Conservation (phyloP, 1,140 invertebrate species). For the Cylas formicarius region DNA sequence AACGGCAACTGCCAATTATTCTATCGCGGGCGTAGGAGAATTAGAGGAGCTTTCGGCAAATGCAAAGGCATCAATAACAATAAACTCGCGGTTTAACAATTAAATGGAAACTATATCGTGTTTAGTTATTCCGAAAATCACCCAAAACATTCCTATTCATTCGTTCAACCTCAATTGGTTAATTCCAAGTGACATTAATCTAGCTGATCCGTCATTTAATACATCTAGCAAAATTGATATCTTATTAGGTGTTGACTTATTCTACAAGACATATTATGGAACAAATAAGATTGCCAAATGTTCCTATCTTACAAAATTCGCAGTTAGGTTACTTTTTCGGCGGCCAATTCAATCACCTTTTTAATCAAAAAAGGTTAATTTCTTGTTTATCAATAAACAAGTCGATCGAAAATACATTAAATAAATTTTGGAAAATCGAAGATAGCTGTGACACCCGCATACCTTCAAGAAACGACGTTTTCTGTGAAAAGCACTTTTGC, state of each 20-base stretch:
- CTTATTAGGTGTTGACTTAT: constrained; percentile 12
- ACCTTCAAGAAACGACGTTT: too few relatives aligned
- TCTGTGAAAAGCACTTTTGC: too few relatives aligned
- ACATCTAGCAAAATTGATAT: constrained; percentile 5
- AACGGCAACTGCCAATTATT: background rate
- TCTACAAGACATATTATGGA: background rate
- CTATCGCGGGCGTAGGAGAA: background rate
- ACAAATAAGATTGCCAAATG: background rate
- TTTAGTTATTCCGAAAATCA: background rate
- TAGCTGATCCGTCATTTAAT: constrained; percentile 24
- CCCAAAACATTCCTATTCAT: background rate
- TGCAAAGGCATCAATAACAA: background rate
- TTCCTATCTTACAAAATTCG: constrained; percentile 13
- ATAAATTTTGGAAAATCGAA: constrained; percentile 19
- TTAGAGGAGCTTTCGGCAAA: background rate
- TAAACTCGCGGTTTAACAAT: background rate
- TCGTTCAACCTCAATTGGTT: background rate
- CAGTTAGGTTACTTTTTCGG: constrained; percentile 14
- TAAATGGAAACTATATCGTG: background rate
- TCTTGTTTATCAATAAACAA: background rate
- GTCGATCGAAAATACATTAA: background rate
- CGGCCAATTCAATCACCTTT: background rate
- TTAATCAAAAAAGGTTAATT: background rate
- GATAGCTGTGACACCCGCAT: too few relatives aligned
- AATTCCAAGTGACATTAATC: background rate